Conservation (phyloP, 2,888 invertebrate species). For the Aleiodes leptofemur region DNA sequence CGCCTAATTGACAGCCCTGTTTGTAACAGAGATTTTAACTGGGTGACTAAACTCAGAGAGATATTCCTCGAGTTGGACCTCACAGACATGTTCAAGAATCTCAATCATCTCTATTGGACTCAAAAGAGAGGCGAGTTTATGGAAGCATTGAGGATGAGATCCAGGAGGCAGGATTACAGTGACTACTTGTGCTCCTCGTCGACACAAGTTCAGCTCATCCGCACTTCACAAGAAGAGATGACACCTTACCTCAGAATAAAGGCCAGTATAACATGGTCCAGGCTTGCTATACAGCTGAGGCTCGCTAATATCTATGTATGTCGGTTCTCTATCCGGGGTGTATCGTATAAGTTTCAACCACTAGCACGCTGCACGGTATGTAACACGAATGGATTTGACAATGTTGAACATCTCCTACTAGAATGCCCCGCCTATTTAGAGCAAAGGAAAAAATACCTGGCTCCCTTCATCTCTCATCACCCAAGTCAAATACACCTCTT, state of each 20-base stretch:
- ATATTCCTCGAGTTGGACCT: neutral
- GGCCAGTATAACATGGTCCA: neutral
- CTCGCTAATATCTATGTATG: conserved; percentile 1
- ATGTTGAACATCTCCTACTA: no score
- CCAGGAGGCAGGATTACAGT: neutral
- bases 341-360: neutral
- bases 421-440: no score
- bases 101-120: neutral
- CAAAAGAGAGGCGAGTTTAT: neutral
- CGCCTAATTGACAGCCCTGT: neutral
- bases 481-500: no score
- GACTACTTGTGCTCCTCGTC: neutral
- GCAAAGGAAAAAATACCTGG: no score
- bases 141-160: neutral
- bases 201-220: conserved; percentile 4
- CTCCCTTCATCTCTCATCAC: no score
- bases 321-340: neutral
- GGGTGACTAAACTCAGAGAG: neutral
- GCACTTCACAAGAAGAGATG: neutral
- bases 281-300: neutral
- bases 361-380: neutral
- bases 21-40: neutral
- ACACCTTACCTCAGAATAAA: neutral
- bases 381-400: no score
- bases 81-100: neutral